Evolutionary conservation across 2,113 vertebrate genomes (phyloP).

Genomic region (Hassar affinis): DNA sequence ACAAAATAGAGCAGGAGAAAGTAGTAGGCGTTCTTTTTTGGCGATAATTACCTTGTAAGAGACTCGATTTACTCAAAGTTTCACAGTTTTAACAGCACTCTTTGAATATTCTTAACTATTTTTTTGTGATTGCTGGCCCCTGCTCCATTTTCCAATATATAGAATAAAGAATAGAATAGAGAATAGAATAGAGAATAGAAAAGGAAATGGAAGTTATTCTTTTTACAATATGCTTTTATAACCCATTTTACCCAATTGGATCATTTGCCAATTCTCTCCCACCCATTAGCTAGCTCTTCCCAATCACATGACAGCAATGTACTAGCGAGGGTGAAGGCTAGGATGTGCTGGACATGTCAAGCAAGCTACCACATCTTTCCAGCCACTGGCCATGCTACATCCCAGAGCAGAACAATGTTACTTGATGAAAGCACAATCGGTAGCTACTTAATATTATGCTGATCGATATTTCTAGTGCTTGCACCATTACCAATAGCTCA

Average conservation of each 20-base stretch:
- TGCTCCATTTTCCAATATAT: background rate
- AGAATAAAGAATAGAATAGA: too few relatives aligned
- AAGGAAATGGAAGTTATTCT: background rate
- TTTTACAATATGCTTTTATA: too few relatives aligned
- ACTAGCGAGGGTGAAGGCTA: background rate
- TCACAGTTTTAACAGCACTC: slow-evolving; percentile 28
- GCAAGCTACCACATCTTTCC: background rate
- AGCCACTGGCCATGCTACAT: background rate
- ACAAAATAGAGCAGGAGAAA: slow-evolving; percentile 39
- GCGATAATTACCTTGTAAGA: slow-evolving; percentile 37
- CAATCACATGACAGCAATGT: background rate
- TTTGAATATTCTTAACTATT: slow-evolving; percentile 12
- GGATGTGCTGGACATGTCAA: background rate
- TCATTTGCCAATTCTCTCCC: background rate
- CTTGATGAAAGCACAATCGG: background rate
- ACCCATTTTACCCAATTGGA: background rate
- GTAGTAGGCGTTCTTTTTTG: slow-evolving; percentile 34
- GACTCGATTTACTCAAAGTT: slow-evolving; percentile 29
- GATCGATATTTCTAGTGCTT: background rate
- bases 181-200: too few relatives aligned
- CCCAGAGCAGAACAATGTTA: background rate
- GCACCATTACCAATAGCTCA: background rate
- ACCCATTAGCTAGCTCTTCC: background rate
- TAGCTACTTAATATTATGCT: background rate
- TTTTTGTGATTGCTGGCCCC: background rate